phyloP scores from a whole-genome alignment of 2,113 vertebrate species.

The Recurvirostra avosetta region DNA sequence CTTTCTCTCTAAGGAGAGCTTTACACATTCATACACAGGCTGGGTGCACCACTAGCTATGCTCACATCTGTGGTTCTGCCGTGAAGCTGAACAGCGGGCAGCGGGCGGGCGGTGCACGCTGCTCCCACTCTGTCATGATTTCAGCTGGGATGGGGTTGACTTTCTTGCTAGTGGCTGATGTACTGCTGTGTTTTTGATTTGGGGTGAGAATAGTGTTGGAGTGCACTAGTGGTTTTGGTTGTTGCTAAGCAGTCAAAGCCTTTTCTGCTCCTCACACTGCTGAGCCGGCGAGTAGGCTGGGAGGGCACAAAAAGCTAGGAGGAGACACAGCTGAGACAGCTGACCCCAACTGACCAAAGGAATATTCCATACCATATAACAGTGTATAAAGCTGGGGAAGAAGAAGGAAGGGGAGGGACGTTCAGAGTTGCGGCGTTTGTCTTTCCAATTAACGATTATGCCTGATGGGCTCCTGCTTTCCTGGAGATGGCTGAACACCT shows the following conservation, averaged over 20 bases:
- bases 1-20: not conserved
- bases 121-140: fast-evolving
- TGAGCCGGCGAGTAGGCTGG: not conserved
- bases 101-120: not conserved
- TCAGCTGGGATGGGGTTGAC: not conserved
- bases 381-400: not conserved
- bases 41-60: fast-evolving
- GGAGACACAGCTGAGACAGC: not conserved
- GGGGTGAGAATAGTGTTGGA: not conserved
- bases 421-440: fast-evolving
- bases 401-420: fast-evolving
- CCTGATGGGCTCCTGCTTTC: not conserved
- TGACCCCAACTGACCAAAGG: not conserved
- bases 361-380: too few relatives aligned
- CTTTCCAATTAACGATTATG: fast-evolving
- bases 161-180: not conserved
- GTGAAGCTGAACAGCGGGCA: not conserved
- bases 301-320: not conserved
- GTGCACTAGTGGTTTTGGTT: not conserved
- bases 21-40: too few relatives aligned
- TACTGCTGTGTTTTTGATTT: not conserved
- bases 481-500: not conserved
- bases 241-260: not conserved
- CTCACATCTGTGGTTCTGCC: fast-evolving
- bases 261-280: not conserved